Percentiles rank a stretch among this genome's conserved stretches.
Evolutionary conservation across 2,888 invertebrate species (phyloP).

Genomic region (Dexiosoma caninum): DNA sequence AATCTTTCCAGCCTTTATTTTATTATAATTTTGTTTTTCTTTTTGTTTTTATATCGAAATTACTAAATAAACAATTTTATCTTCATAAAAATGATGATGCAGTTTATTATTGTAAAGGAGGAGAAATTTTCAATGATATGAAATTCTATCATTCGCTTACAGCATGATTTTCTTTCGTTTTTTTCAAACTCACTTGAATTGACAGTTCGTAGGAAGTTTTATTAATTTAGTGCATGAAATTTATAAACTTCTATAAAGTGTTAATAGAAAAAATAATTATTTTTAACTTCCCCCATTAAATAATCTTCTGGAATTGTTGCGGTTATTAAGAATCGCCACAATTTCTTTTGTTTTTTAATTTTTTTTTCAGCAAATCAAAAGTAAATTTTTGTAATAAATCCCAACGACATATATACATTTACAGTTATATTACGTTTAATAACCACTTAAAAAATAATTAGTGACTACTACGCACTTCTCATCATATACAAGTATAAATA

Average conservation of each 20-base stretch:
- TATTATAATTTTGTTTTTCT: neutral
- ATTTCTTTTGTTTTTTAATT: no score
- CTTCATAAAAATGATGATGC: neutral
- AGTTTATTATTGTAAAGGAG: neutral
- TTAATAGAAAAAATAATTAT: neutral
- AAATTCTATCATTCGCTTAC: slow-evolving; percentile 19
- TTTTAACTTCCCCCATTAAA: neutral
- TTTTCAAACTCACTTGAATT: slow-evolving; percentile 1
- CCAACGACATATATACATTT: no score
- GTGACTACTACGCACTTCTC: no score
- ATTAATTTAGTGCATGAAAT: neutral
- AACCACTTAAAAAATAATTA: no score
- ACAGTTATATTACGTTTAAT: no score
- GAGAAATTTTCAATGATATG: neutral
- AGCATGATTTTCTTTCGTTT: slow-evolving; percentile 14
- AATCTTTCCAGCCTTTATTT: neutral
- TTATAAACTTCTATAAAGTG: neutral
- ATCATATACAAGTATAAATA: no score
- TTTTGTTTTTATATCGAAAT: neutral
- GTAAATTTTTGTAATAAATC: no score
- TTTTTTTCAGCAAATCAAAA: no score
- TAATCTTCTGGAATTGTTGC: neutral
- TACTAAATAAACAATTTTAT: slow-evolving; percentile 18
- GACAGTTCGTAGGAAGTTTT: slow-evolving; percentile 1
- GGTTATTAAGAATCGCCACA: neutral